Percentiles rank a stretch among this genome's conserved stretches.
Evolutionary conservation across 2,888 invertebrate genomes (phyloP).

Genomic region (Cremastobaeus sp.): DNA sequence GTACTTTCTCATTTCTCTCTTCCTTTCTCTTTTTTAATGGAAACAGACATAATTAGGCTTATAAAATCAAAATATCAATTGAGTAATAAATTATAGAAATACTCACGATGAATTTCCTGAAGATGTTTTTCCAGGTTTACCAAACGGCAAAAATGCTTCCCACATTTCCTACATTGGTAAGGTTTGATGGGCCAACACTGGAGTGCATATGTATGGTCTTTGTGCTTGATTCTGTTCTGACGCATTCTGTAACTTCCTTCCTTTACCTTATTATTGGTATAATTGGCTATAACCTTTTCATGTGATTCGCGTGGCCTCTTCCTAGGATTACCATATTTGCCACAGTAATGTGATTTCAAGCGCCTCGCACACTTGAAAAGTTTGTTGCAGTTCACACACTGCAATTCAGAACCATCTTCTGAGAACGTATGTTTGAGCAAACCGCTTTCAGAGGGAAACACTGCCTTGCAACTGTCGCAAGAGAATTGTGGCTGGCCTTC

Average conservation of each 20-base stretch:
- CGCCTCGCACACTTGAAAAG: slow-evolving; percentile 1
- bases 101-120: slow-evolving; percentile 49
- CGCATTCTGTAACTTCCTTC: slow-evolving; percentile 13
- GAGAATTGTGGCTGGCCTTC: neutral
- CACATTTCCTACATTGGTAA: slow-evolving; percentile 46
- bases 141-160: slow-evolving; percentile 39
- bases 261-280: slow-evolving; percentile 22
- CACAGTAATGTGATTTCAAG: neutral
- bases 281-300: neutral
- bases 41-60: no score
- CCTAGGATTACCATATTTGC: no score
- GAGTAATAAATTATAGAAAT: neutral
- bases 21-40: no score
- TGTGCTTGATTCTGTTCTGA: slow-evolving; percentile 33
- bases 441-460: slow-evolving; percentile 7
- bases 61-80: no score
- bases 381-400: slow-evolving; percentile 7
- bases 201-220: slow-evolving; percentile 45
- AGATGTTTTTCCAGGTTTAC: slow-evolving; percentile 50
- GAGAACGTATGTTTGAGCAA: slow-evolving; percentile 4
- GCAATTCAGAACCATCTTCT: neutral
- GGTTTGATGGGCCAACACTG: slow-evolving; percentile 49
- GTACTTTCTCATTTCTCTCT: no score
- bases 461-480: slow-evolving; percentile 6
- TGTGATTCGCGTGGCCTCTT: no score